Base-by-base conservation (phyloP, 2,888 invertebrate genomes). In the Metellina segmentata region DNA sequence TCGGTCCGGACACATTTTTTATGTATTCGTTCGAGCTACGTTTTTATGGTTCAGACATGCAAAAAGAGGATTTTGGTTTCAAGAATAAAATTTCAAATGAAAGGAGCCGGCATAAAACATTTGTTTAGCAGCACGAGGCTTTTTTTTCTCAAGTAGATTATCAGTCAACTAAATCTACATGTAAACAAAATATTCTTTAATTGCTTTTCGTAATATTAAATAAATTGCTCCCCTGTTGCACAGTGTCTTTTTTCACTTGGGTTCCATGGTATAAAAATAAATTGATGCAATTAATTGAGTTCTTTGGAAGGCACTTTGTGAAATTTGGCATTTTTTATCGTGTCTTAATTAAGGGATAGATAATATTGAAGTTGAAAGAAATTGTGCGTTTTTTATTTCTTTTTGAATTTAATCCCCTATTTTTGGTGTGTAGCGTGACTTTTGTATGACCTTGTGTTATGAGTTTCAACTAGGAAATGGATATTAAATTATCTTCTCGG, bases 211-310 rank as follows among this genome's bases (percentile, higher is more conserved):
- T 61, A 79, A 79, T 79, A 61, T 19, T 8, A 34, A 19, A 79
- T 61, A 79, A 79, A 79, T 79, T 61, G 79, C 34, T 79, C 79
- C 79, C 61, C 19, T 53, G 16, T 34, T 79, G 61, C 11, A 79
- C 61, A 61, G 34, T 61, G 61, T 34, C 19, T 53, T 53, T n/a
- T 79, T 79, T 79, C 53, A 61, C 61, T 61, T 61, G 61, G 4
- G 34, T 61, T 61, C 11, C 34, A 34, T 61, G 61, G 61, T 8
- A 11, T 7, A 9, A 9, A 61, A 61, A 16, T 16, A 61, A 61
- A 61, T 61, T 61, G 9, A 61, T 16, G 61, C 16, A 61, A 61
- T 61, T 61, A 61, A 61, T 61, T 61, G 5, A 16, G 61, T 11
- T 61, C 9, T 61, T 61, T 6, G 7, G 9, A 61, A 6, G 61